These are phyloP conservation scores for Idaea straminata DNA, from an alignment of 2,888 invertebrate species.

Conservation along the genomic window DNA sequence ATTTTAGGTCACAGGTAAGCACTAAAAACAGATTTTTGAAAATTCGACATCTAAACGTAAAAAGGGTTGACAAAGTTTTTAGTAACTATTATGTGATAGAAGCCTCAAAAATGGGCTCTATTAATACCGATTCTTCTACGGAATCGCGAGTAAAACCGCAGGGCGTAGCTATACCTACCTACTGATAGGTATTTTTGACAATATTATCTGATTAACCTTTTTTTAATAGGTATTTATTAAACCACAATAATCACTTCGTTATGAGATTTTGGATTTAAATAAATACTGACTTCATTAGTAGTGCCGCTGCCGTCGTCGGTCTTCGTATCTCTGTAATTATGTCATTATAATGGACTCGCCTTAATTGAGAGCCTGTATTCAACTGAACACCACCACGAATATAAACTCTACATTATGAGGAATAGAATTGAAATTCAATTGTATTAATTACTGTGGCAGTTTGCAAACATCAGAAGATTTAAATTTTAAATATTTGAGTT, in stretches of 20 bases:
- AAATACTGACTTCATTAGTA: conserved; percentile 28
- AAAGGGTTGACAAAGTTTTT: no score
- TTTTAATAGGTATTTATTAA: not conserved
- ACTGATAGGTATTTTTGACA: no score
- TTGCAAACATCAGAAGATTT: conserved; percentile 17
- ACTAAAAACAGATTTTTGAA: no score
- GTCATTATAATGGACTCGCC: conserved; percentile 41
- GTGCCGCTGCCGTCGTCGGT: conserved; percentile 19
- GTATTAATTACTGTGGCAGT: conserved; percentile 3
- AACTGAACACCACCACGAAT: conserved; percentile 23
- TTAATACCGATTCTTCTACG: no score
- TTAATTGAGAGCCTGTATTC: conserved; percentile 34
- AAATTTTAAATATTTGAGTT: conserved; percentile 8
- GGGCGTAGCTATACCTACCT: no score
- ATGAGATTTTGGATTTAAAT: conserved; percentile 7
- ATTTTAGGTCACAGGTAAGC: no score
- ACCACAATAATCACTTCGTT: conserved; percentile 7
- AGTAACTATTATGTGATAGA: no score
- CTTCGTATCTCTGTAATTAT: conserved; percentile 38
- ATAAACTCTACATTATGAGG: conserved; percentile 11
- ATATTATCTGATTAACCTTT: no score
- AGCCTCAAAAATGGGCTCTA: no score
- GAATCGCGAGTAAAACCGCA: no score
- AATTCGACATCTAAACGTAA: no score
- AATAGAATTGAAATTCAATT: not conserved